Conservation (phyloP, 2,888 invertebrate species). For the Sesia bembeciformis region DNA sequence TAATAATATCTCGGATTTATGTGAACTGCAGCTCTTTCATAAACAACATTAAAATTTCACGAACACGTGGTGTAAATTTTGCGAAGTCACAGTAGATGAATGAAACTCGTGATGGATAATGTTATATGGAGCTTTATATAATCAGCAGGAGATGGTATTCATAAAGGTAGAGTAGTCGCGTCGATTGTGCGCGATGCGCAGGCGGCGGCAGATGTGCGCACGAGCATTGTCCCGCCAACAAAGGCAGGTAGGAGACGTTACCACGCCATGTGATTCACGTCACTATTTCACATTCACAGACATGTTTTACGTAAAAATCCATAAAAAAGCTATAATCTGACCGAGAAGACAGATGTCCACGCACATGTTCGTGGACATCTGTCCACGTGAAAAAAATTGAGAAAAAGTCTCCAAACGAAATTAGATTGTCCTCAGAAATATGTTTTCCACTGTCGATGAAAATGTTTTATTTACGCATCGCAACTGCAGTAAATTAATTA, state of each 20-base stretch:
- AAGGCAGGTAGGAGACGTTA: constrained; percentile 66
- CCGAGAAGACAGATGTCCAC: constrained; percentile 55
- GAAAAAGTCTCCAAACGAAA: constrained; percentile 9
- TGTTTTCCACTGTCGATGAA: constrained; percentile 32
- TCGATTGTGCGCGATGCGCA: constrained; percentile 16
- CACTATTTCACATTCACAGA: constrained; percentile 57
- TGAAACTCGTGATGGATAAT: constrained; percentile 28
- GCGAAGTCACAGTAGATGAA: constrained; percentile 20
- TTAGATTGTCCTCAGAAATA: constrained; percentile 24
- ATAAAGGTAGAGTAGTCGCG: constrained; percentile 18
- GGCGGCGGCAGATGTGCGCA: constrained; percentile 63
- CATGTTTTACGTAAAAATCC: constrained; percentile 58
- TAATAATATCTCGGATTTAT: too few species aligned
- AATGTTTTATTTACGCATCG: constrained; percentile 42
- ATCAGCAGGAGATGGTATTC: constrained; percentile 16
- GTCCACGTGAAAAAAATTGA: constrained; percentile 31
- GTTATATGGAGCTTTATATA: constrained; percentile 18
- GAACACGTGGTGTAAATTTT: constrained; percentile 13
- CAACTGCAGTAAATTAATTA: constrained; percentile 64
- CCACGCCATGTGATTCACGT: constrained; percentile 67
- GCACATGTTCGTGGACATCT: constrained; percentile 39
- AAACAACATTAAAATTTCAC: too few species aligned
- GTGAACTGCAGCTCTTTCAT: too few species aligned
- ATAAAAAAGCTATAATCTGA: constrained; percentile 60
- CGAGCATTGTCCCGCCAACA: constrained; percentile 58